Evolutionary conservation across 2,888 invertebrate species (phyloP).

Genomic region (Podotricha telesiphe): DNA sequence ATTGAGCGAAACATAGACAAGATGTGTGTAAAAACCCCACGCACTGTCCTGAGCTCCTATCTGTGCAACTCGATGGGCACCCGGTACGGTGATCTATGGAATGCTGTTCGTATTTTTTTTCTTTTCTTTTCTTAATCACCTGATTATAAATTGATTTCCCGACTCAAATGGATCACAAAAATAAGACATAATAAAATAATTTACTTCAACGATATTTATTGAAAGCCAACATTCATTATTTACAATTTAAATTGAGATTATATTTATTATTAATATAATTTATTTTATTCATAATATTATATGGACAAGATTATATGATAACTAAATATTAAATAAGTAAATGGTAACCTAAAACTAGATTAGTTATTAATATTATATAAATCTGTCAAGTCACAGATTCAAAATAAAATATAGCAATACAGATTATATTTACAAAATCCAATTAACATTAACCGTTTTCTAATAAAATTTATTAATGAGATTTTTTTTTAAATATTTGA

Average conservation of each 20-base stretch:
- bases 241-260: conserved; percentile 34
- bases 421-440: conserved; percentile 10
- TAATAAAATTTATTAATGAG: neutral
- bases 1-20: too few species aligned
- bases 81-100: too few species aligned
- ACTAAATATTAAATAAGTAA: conserved; percentile 17
- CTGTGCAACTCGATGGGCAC: too few species aligned
- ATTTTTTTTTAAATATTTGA: neutral
- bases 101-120: too few species aligned
- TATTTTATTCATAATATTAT: conserved; percentile 13
- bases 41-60: too few species aligned
- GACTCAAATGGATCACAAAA: neutral
- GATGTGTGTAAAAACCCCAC: too few species aligned
- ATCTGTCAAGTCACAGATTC: conserved; percentile 7
- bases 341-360: too few species aligned
- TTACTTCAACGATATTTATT: conserved; percentile 30
- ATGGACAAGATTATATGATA: conserved; percentile 27
- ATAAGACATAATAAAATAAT: conserved; percentile 9
- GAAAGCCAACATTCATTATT: conserved; percentile 34
- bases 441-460: neutral
- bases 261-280: conserved; percentile 7
- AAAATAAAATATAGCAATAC: neutral
- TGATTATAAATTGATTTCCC: neutral
- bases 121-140: too few species aligned
- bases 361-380: neutral